Base-by-base conservation (phyloP, 2,113 vertebrate genomes). In the Hydrochoerus hydrochaeris region DNA sequence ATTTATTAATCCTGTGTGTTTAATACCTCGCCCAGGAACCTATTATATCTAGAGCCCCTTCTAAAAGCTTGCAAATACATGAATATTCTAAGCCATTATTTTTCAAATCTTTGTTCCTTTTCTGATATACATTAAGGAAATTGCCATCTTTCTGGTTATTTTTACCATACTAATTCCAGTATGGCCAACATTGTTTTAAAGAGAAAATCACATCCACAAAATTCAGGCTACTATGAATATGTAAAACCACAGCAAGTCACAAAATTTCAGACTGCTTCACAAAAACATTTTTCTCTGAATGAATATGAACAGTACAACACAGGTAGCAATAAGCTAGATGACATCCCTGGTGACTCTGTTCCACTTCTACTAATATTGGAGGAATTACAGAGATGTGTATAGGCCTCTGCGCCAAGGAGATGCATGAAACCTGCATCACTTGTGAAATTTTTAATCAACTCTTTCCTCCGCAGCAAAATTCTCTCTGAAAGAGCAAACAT, bases 131-230 rank as follows among this genome's bases (percentile, higher is more conserved):
- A 22, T 57, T 78, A 85, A 58, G 19, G 8, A 73, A 44, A 75
- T 38, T 3, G 88, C 3, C 0, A 9, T 75, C 16, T 77, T 84
- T 91, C 19, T 38, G 26, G 19, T 85, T 58, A 82, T 75, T 73
- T 63, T 69, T 38, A 63, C 67, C 30, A 44, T 80, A 63, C 7
- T 35, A 75, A 94, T 75, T 80, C 6, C 87, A n/a, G 2, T 49
- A 44, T 81, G 69, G n/a, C 1, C 26, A 63, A 28, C 12, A 82
- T 81, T 90, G 4, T 80, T 84, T 60, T 62, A 88, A 9, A 94
- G 46, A 85, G 46, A 82, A 78, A 92, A 65, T 95, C 83, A 86
- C 73, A 38, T 86, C 19, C 30, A 84, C 30, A 54, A n/a, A 88
- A 77, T 73, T 41, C 13, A 81, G 14, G 54, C 78, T 17, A 30